Evolutionary conservation across 2,888 invertebrate species (phyloP).

Genomic region (Agrilus cyanescens): DNA sequence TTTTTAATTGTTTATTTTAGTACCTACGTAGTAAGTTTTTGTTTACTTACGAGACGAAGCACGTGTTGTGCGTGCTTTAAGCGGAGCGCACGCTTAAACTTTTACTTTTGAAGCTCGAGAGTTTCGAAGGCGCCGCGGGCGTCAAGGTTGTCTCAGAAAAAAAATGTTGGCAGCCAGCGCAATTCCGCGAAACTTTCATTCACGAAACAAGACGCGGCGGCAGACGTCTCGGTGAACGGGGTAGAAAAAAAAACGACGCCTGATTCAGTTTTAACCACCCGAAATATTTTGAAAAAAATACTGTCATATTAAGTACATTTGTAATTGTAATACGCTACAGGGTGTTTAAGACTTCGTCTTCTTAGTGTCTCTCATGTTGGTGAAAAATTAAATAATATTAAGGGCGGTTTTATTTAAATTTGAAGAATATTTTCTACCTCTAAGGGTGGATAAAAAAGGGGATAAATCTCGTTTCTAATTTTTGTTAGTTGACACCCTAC

Average conservation of each 20-base stretch:
- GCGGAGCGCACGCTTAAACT: conserved; percentile 9
- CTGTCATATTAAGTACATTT: too few species aligned
- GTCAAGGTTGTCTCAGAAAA: conserved; percentile 19
- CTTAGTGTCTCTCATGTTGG: too few species aligned
- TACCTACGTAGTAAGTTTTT: neutral
- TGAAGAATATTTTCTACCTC: too few species aligned
- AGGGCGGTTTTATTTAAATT: too few species aligned
- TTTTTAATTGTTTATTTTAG: neutral
- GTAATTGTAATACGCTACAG: too few species aligned
- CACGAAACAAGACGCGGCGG: conserved; percentile 6
- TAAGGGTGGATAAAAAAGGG: too few species aligned
- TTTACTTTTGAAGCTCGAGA: too few species aligned
- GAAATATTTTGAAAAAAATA: neutral
- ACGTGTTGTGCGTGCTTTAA: conserved; percentile 18
- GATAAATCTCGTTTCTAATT: too few species aligned
- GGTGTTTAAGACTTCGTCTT: too few species aligned
- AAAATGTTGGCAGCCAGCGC: conserved; percentile 17
- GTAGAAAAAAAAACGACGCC: neutral
- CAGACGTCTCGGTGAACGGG: conserved; percentile 7
- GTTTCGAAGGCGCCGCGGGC: conserved; percentile 20
- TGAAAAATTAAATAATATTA: too few species aligned
- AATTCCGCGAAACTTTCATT: conserved; percentile 13
- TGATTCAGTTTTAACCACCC: neutral
- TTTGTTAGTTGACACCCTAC: too few species aligned
- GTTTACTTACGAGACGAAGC: conserved; percentile 7